Conservation (phyloP, 2,797 vertebrate species). For the Pogoniulus pusillus region DNA sequence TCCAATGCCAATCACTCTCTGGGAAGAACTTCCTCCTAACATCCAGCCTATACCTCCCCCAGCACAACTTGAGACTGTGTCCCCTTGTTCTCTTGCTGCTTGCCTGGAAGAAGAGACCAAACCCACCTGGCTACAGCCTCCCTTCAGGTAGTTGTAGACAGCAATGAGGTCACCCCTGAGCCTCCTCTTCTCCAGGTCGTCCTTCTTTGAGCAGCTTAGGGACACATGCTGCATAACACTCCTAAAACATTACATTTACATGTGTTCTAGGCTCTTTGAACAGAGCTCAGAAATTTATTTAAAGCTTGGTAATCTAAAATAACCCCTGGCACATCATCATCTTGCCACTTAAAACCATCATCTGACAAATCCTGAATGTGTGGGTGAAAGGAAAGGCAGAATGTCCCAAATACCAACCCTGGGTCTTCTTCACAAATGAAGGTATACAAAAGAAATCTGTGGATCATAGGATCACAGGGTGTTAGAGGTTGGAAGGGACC, state of each 20-base stretch:
- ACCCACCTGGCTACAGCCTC: too few relatives aligned
- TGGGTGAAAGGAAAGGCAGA: background rate
- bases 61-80: too few relatives aligned
- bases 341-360: background rate
- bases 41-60: too few relatives aligned
- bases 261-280: background rate
- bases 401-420: background rate
- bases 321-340: background rate
- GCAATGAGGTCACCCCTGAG: too few relatives aligned
- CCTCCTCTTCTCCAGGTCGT: too few relatives aligned
- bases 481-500: too few relatives aligned
- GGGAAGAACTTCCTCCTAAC: too few relatives aligned
- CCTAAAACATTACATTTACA: background rate
- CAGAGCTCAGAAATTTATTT: background rate
- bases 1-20: too few relatives aligned
- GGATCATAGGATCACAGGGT: too few relatives aligned
- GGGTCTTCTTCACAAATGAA: background rate
- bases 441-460: background rate
- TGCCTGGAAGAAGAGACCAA: too few relatives aligned
- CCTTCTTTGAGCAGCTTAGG: background rate
- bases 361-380: background rate
- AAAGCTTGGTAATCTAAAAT: background rate
- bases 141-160: too few relatives aligned
- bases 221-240: background rate
- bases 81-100: too few relatives aligned